Evolutionary conservation across 2,113 vertebrate species (phyloP).

Genomic region (Saccopteryx bilineata): DNA sequence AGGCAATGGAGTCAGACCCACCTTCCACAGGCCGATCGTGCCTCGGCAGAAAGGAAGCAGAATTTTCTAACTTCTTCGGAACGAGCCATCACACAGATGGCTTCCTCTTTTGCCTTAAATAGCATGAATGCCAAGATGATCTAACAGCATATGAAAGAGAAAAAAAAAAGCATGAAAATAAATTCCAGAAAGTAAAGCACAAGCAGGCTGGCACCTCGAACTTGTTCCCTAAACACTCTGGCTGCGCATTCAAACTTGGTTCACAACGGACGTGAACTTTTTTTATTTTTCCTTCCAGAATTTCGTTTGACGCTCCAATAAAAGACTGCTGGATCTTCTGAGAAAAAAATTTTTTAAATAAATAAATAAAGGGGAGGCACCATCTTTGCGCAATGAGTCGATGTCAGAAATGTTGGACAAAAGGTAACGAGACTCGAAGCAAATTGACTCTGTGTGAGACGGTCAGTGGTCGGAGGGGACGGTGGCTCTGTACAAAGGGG

Average conservation of each 20-base stretch:
- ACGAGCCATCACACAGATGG: not conserved
- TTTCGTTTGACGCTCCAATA: slow-evolving; percentile 72
- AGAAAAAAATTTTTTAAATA: not conserved
- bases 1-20: slow-evolving; percentile 38
- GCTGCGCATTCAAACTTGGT: not conserved
- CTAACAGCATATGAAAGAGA: slow-evolving; percentile 1
- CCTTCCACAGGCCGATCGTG: not conserved
- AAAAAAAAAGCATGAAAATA: slow-evolving; percentile 51
- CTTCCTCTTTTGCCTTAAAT: slow-evolving; percentile 52
- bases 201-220: not conserved
- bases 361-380: not conserved
- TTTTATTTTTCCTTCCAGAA: slow-evolving; percentile 33
- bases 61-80: not conserved
- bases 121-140: slow-evolving; percentile 58
- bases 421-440: slow-evolving; percentile 54
- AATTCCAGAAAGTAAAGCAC: not conserved
- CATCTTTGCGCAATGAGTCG: slow-evolving; percentile 58
- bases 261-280: not conserved
- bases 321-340: slow-evolving; percentile 74
- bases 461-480: slow-evolving; percentile 68
- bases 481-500: slow-evolving; percentile 69
- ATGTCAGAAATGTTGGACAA: slow-evolving; percentile 31
- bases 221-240: not conserved
- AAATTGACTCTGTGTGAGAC: slow-evolving; percentile 61
- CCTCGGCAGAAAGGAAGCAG: not conserved